These are phyloP conservation scores for Agrypnia vestita DNA, from an alignment of 1,140 invertebrate genomes.

Conservation along the genomic window DNA sequence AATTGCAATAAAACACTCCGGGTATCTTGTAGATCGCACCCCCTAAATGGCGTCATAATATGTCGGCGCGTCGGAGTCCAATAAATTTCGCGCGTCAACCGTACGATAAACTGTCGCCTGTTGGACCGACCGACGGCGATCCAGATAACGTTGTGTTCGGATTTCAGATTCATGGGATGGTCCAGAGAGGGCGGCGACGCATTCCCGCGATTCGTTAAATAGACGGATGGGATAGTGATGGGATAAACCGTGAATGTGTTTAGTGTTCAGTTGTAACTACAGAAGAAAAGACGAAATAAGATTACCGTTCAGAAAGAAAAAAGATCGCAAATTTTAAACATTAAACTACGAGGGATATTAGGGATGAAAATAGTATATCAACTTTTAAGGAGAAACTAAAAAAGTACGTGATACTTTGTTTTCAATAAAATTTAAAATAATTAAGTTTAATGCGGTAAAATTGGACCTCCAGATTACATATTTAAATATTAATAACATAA, in stretches of 20 bases:
- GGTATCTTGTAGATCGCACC: not conserved
- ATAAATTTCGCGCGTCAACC: conserved; percentile 19
- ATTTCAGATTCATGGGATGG: conserved; percentile 30
- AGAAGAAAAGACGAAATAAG: too few species aligned
- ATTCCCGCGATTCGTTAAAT: not conserved
- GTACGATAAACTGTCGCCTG: conserved; percentile 2
- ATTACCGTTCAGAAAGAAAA: too few species aligned
- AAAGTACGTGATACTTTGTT: too few species aligned
- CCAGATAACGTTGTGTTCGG: conserved; percentile 32
- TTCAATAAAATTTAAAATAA: too few species aligned
- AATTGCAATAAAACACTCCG: not conserved
- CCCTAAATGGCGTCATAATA: conserved; percentile 3
- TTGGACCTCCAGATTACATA: too few species aligned
- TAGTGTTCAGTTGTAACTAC: too few species aligned
- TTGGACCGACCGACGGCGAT: conserved; percentile 1
- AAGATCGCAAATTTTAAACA: too few species aligned
- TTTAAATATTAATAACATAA: too few species aligned
- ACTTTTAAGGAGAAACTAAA: too few species aligned
- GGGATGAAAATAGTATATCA: too few species aligned
- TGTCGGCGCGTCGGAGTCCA: not conserved
- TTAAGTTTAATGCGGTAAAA: too few species aligned
- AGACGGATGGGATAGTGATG: not conserved
- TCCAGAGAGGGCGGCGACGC: not conserved
- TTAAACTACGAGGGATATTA: too few species aligned
- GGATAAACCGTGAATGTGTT: not conserved